Conservation (phyloP, 2,113 vertebrate genomes). For the Halcyon senegalensis region DNA sequence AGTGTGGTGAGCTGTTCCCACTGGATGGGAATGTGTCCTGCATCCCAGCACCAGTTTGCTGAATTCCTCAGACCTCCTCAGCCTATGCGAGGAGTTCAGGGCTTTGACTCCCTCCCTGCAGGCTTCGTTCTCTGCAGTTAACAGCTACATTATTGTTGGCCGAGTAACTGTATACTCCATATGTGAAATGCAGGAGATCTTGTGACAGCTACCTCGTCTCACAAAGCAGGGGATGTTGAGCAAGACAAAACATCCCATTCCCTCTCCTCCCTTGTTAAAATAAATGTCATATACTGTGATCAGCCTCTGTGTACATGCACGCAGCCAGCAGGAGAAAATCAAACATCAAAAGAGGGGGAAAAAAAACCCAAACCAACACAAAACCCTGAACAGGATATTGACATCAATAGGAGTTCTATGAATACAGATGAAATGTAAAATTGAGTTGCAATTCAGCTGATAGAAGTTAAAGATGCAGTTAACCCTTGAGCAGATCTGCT, state of each 20-base stretch:
- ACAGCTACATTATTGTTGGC: background rate
- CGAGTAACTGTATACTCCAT: accelerated
- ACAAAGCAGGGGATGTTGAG: background rate
- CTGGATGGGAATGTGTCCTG: background rate
- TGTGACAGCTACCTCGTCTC: background rate
- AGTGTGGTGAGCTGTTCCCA: accelerated
- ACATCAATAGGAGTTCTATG: conserved; percentile 46
- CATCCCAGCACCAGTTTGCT: background rate
- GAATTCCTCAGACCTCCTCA: background rate
- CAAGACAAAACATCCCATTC: background rate
- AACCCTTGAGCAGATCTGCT: conserved; percentile 16
- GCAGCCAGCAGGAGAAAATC: conserved; percentile 51
- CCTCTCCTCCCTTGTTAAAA: background rate
- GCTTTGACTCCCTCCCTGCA: background rate
- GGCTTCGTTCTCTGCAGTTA: background rate
- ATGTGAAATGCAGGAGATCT: background rate
- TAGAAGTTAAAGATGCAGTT: background rate
- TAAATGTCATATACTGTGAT: conserved; percentile 41
- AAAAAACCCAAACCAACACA: background rate
- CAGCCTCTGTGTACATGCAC: conserved; percentile 18
- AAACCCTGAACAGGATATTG: conserved; percentile 26
- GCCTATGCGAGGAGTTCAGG: background rate
- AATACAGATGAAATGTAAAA: conserved; percentile 36
- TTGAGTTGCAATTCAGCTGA: background rate
- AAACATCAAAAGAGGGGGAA: conserved; percentile 44